Evolutionary conservation across 2,888 invertebrate genomes (phyloP), one percentile per base, ranked within the genome.

Genomic region (Drosophila subsilvestris): DNA sequence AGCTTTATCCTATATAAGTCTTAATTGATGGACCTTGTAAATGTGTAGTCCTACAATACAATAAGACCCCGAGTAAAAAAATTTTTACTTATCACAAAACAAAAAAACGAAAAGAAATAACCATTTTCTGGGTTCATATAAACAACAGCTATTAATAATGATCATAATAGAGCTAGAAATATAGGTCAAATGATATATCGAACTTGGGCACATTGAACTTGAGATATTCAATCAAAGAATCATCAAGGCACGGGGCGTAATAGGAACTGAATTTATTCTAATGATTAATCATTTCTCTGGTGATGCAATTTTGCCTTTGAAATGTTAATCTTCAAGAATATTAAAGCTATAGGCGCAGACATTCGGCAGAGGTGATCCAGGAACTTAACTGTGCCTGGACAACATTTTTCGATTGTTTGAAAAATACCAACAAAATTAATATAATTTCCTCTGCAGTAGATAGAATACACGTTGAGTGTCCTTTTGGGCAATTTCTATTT

Each of bases 21-120:
- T 60, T 63, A 32, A 67, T 70, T 70, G 57, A 71, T 68, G 67
- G 79, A 80, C 84, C 75, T 83, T 81, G 80, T 88, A 86, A 77
- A 81, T 53, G 50, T 61, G 66, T 53, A 66, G 45, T 74, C 47
- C 47, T n/a, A 43, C 14, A 48, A 32, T 56, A 47, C 22, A 22
- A 22, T 20, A 25, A 74, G 49, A 58, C 44, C 42, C 44, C 42
- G 48, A 59, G 57, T 69, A 56, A 74, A 48, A 43, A 18, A 56
- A 62, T 45, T 37, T 59, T 42, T 22, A 61, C 48, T 45, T 74
- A 66, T 25, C 47, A 74, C 74, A 70, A 70, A 65, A 18, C 32
- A 44, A 25, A 5, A 25, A 25, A n/a, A 14, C 7, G 14, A 37
- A 37, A 37, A 37, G 37, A 37, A 37, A 37, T 37, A n/a, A 7